Evolutionary conservation across 2,888 invertebrate species (phyloP).

Genomic region (Torymus tubicola): DNA sequence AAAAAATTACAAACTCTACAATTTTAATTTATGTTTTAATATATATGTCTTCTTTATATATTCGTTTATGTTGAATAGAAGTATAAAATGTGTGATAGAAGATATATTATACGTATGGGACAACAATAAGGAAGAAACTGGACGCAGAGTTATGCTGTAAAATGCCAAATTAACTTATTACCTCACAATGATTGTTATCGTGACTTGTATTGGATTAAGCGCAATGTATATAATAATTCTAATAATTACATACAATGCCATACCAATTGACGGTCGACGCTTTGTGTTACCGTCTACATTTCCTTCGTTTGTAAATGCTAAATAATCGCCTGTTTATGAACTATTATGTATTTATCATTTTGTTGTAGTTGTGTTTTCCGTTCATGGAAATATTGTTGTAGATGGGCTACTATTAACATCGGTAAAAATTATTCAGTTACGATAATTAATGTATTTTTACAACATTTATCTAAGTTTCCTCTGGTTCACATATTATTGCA

Average conservation of each 20-base stretch:
- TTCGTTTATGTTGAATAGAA: neutral
- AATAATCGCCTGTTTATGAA: conserved; percentile 6
- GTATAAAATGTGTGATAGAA: conserved; percentile 3
- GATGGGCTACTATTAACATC: neutral
- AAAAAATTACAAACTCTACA: no score
- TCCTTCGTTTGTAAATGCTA: neutral
- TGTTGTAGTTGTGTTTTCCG: neutral
- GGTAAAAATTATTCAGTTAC: neutral
- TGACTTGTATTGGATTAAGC: neutral
- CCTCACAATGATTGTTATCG: neutral
- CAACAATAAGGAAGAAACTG: neutral
- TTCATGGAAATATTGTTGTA: neutral
- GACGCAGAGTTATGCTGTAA: neutral
- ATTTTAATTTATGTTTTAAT: no score
- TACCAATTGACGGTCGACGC: neutral
- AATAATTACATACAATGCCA: neutral
- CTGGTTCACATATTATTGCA: no score
- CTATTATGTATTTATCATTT: neutral
- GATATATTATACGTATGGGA: neutral
- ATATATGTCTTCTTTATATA: no score
- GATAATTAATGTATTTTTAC: no score
- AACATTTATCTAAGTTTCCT: no score
- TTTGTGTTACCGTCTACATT: neutral
- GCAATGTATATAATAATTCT: neutral
- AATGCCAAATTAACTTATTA: neutral